Percentiles rank a stretch among this genome's conserved stretches.
Conservation (phyloP, 1,140 invertebrate genomes). For the Ylistrum balloti region DNA sequence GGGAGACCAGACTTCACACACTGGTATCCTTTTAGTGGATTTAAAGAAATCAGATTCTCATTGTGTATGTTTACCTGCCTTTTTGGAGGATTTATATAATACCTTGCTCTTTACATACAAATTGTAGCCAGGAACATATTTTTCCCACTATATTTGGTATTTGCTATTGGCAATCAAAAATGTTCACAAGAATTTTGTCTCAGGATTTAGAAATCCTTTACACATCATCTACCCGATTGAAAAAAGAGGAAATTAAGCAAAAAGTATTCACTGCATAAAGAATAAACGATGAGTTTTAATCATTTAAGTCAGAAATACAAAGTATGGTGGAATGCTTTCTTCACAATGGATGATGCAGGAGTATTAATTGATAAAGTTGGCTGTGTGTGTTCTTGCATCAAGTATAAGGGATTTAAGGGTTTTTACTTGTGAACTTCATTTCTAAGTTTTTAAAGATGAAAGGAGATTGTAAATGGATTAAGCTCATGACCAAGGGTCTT, state of each 20-base stretch:
- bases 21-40: not conserved
- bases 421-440: not conserved
- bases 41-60: too few relatives aligned
- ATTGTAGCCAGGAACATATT: not conserved
- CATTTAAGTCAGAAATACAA: not conserved
- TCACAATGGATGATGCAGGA: not conserved
- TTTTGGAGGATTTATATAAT: not conserved
- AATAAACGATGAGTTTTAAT: not conserved
- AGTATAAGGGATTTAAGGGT: not conserved
- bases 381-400: not conserved
- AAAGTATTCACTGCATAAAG: not conserved
- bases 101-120: not conserved
- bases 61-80: not conserved
- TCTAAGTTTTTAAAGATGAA: conserved; percentile 2
- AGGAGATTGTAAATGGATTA: conserved; percentile 14
- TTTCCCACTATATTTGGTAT: not conserved
- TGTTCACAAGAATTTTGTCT: conserved; percentile 15
- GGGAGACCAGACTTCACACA: not conserved
- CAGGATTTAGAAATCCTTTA: not conserved
- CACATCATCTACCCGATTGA: not conserved
- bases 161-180: not conserved
- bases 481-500: not conserved
- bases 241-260: not conserved
- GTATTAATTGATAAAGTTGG: not conserved
- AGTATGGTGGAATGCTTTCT: not conserved